A percentile compares a stretch with the other conserved stretches of the same genome.
Conservation (phyloP, 1,140 invertebrate species). For the Ceratoteleas bidentatus region DNA sequence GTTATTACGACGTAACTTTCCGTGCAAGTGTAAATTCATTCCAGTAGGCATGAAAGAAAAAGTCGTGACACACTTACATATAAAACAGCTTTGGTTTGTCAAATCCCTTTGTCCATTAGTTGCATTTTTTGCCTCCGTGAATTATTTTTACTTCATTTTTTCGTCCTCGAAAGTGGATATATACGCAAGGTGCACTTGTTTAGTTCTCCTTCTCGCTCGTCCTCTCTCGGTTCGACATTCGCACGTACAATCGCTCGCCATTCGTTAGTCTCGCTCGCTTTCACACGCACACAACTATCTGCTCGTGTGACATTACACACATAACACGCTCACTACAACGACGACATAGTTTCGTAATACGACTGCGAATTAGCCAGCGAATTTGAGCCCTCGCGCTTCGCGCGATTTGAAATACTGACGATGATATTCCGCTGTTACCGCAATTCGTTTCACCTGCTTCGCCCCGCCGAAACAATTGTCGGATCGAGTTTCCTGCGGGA, state of each 20-base stretch:
- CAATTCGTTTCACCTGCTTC: slow-evolving; percentile 2
- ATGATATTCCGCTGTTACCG: slow-evolving; percentile 7
- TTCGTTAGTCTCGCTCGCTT: slow-evolving; percentile 11
- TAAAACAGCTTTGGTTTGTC: slow-evolving; percentile 71
- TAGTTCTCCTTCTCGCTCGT: slow-evolving; percentile 21
- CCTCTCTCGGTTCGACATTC: slow-evolving; percentile 20
- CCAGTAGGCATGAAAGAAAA: slow-evolving; percentile 69
- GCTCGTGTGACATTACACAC: slow-evolving; percentile 53
- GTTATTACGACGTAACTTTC: slow-evolving; percentile 71
- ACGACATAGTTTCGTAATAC: slow-evolving; percentile 45
- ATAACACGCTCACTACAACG: slow-evolving; percentile 60
- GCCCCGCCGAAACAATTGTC: not conserved
- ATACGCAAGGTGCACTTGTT: slow-evolving; percentile 68
- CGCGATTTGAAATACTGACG: slow-evolving; percentile 34
- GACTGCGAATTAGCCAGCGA: slow-evolving; percentile 25
- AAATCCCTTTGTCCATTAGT: slow-evolving; percentile 70
- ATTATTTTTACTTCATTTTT: slow-evolving; percentile 13
- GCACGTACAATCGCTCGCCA: slow-evolving; percentile 18
- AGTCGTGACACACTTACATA: slow-evolving; percentile 68
- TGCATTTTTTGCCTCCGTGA: slow-evolving; percentile 25
- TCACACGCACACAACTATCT: slow-evolving; percentile 24
- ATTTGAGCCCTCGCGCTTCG: slow-evolving; percentile 27
- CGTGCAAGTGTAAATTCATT: slow-evolving; percentile 69
- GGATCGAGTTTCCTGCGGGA: not conserved
- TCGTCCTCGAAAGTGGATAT: slow-evolving; percentile 54